A percentile compares a stretch with the other conserved stretches of the same genome.
These are phyloP conservation scores for Caenorhabditis auriculariae DNA, from an alignment of 2,888 invertebrate species.

Conservation along the genomic window DNA sequence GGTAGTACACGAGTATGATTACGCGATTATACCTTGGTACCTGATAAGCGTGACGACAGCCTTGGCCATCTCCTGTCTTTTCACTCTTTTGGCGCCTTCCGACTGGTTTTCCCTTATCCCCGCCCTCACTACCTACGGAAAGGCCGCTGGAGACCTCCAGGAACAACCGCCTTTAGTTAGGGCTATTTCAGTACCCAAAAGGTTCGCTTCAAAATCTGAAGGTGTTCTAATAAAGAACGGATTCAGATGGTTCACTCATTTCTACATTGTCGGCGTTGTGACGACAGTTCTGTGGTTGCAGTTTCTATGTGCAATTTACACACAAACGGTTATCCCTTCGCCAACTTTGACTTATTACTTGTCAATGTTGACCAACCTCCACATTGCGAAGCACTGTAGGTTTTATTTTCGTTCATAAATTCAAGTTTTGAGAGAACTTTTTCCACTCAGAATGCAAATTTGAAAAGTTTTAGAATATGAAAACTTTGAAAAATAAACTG, in stretches of 20 bases:
- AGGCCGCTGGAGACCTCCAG: constrained; percentile 23
- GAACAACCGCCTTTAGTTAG: constrained; percentile 26
- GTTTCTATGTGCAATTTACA: background rate
- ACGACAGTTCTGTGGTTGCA: constrained; percentile 5
- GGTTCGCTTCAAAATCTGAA: constrained; percentile 11
- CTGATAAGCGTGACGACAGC: constrained; percentile 25
- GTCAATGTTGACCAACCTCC: no score
- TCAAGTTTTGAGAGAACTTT: no score
- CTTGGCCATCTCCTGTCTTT: constrained; percentile 27
- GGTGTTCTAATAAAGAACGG: background rate
- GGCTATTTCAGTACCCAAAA: constrained; percentile 42
- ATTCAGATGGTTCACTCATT: constrained; percentile 53
- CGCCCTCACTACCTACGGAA: constrained; percentile 46
- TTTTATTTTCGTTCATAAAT: no score
- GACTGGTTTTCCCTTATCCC: constrained; percentile 18
- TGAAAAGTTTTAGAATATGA: no score
- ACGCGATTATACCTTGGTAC: constrained; percentile 33
- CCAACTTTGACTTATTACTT: background rate
- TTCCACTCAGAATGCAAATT: no score
- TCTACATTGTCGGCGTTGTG: constrained; percentile 33
- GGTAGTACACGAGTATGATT: no score
- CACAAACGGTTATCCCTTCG: background rate
- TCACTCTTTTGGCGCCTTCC: constrained; percentile 31
- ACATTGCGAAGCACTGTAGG: no score
- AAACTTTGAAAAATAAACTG: no score